Evolutionary conservation across 2,888 invertebrate species (phyloP), one percentile per base, ranked within the genome.

Genomic region (Phania funesta): DNA sequence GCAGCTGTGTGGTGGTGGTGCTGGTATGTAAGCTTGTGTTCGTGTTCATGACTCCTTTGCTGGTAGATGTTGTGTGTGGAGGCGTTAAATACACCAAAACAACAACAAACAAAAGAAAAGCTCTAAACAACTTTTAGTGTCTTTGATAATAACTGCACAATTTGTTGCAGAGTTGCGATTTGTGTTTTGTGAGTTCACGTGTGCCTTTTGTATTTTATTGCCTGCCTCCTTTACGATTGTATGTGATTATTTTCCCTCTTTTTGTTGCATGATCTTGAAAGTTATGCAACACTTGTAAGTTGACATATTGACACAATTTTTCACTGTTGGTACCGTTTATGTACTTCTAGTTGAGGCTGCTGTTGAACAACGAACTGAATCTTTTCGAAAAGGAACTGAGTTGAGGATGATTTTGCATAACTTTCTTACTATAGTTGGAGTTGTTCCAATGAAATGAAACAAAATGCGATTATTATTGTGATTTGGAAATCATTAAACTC

Each of bases 261-360:
- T 20, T 50, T 46, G 24, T 26, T 62, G 54, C 74, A 82, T 77
- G 82, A 82, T 82, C 82, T 82, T 82, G 82, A 82, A 82, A 75
- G 82, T 82, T 82, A 82, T 82, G 82, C 82, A 82, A 82, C 74
- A 82, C 74, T 78, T 78, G 68, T 70, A 75, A 74, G 82, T 82
- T 82, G 82, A 78, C 82, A 82, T 82, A 82, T 82, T 82, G 82
- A 82, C 78, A 82, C 78, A 74, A 74, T n/a, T 78, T 82, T 82
- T 62, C 7, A 32, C 58, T 79, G 52, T 54, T 22, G 22, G 4
- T 38, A 52, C 52, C n/a, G 67, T 52, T 67, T 4, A 32, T 52
- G 32, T 52, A 54, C 20, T 68, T 60, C 13, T 16, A 7, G 18
- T 35, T 48, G 56, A 9, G 32, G 58, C 11, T 20, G 38, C 5